Evolutionary conservation across 1,140 invertebrate genomes (phyloP), one percentile per base, ranked within the genome.

Genomic region (Pomphorhynchus laevis): DNA sequence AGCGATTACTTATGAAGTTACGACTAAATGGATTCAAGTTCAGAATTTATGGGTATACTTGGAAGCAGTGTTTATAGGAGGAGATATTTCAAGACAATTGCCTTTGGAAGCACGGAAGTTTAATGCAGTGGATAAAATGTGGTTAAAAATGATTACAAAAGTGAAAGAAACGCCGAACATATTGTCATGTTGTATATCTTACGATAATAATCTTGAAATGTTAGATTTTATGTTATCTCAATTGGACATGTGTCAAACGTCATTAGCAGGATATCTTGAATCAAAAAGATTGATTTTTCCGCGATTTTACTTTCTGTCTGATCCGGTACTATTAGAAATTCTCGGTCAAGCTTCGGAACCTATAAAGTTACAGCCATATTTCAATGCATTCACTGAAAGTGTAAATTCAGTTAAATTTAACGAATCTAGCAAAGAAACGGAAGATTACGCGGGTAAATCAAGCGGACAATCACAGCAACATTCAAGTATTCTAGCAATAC

Each of bases 81-180:
- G 82, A 45, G 82, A 91, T 50, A 91, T 91, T 50, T 80, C 82
- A 6, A 89, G 89, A 53, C 82, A 91, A 52, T 58, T 93, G 37
- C 80, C 82, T 33, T 54, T 57, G 51, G 57, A 60, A 51, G 56
- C 57, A 20, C 59, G 61, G 44, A 42, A 58, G 18, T 93, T 91
- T 57, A 74, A 72, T 21, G 84, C 80, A 61, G 89, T 93, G 46
- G 82, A 93, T 53, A 86, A 89, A 51, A 80, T 76, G 4, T 93
- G 82, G 80, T 75, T 84, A 54, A 86, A 86, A 53, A 86, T 91
- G 22, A 89, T 93, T 79, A 74, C 77, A 52, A 57, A 73, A 34
- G 76, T 76, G 0, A 75, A 82, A 50, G 80, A 89, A 53, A 79
- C 72, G 1, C 70, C 77, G 0, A 77, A 79, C 20, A 77, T 89